Evolutionary conservation across 2,888 invertebrate genomes (phyloP).

Genomic region (Tholera decimalis): DNA sequence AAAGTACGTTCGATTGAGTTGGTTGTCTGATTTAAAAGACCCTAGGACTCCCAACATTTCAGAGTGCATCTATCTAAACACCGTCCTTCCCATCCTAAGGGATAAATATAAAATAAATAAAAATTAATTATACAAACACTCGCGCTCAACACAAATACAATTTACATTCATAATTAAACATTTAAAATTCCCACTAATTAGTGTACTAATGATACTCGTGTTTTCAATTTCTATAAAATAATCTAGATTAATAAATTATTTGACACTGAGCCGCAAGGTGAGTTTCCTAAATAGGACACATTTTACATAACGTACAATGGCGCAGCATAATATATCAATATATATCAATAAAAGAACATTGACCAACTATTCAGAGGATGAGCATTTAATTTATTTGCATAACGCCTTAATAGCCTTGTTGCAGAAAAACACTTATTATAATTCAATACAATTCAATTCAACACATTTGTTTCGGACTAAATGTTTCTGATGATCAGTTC

Average conservation of each 20-base stretch:
- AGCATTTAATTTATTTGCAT: slow-evolving; percentile 29
- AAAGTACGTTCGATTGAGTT: too few relatives aligned
- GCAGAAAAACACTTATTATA: background rate
- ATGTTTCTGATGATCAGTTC: too few relatives aligned
- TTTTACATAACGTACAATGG: background rate
- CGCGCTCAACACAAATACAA: background rate
- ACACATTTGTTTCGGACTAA: background rate
- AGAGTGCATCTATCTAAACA: too few relatives aligned
- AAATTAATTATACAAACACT: too few relatives aligned
- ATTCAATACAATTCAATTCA: slow-evolving; percentile 1
- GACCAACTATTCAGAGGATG: background rate
- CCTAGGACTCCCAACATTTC: too few relatives aligned
- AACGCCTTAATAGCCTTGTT: slow-evolving; percentile 1
- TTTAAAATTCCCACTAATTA: background rate
- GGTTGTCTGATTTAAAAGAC: too few relatives aligned
- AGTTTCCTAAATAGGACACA: slow-evolving; percentile 4
- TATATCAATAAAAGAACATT: background rate
- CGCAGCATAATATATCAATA: background rate
- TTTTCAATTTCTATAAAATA: background rate
- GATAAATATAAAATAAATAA: too few relatives aligned
- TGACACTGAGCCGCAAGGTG: slow-evolving; percentile 28
- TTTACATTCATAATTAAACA: too few relatives aligned
- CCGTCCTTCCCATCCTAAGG: too few relatives aligned
- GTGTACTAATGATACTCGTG: background rate
- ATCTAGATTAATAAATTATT: background rate